Evolutionary conservation across 2,888 invertebrate genomes (phyloP).

Genomic region (Eupelmus urozonus): DNA sequence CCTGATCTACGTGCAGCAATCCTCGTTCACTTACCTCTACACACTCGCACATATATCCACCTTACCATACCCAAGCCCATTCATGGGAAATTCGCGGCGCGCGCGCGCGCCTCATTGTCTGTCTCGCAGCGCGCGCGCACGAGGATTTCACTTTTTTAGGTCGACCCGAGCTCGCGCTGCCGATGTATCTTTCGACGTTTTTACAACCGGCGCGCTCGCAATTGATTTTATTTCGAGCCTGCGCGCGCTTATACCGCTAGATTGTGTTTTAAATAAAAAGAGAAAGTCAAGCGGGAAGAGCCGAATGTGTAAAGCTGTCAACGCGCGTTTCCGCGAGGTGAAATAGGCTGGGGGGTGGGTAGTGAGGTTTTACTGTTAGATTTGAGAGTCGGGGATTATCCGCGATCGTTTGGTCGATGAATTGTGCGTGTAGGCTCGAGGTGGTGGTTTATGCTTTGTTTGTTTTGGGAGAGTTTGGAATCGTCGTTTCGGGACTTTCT

Average conservation of each 20-base stretch:
- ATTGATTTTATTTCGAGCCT: slow-evolving; percentile 49
- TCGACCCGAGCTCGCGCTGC: neutral
- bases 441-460: too few species aligned
- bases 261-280: slow-evolving; percentile 55
- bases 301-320: slow-evolving; percentile 50
- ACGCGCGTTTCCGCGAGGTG: slow-evolving; percentile 31
- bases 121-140: neutral
- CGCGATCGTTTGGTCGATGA: neutral
- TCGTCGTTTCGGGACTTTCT: too few species aligned
- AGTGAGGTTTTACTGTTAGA: slow-evolving; percentile 52
- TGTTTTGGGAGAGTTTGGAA: too few species aligned
- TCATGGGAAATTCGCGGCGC: slow-evolving; percentile 43
- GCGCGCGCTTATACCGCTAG: slow-evolving; percentile 20
- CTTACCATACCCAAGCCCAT: slow-evolving; percentile 31
- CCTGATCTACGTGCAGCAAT: slow-evolving; percentile 48
- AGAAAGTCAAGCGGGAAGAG: slow-evolving; percentile 44
- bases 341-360: too few species aligned
- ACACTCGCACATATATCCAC: too few species aligned
- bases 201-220: too few species aligned
- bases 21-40: neutral
- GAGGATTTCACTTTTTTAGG: slow-evolving; percentile 1
- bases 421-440: too few species aligned
- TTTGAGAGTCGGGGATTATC: slow-evolving; percentile 31
- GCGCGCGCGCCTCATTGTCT: slow-evolving; percentile 5
- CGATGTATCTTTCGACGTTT: too few species aligned